These are phyloP conservation scores for Helogale parvula DNA, from an alignment of 2,113 vertebrate species.

Conservation along the genomic window DNA sequence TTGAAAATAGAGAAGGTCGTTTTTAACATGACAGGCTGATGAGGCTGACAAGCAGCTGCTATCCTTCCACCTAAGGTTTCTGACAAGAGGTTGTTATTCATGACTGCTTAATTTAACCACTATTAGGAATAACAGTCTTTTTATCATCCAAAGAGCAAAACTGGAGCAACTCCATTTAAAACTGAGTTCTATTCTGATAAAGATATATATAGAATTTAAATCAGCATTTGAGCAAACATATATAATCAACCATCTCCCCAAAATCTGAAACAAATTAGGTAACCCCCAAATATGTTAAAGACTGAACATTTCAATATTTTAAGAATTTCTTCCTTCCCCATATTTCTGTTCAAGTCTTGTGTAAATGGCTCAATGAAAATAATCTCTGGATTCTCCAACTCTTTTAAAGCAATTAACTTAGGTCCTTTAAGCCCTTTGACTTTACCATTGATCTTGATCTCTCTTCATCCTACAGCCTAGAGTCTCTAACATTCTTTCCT, in stretches of 20 bases:
- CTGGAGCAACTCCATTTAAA: not conserved
- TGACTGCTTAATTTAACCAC: not conserved
- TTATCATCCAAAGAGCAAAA: not conserved
- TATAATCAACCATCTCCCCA: not conserved
- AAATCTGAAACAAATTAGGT: constrained; percentile 35
- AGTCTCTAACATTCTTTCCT: not conserved
- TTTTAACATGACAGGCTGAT: not conserved
- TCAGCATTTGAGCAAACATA: not conserved
- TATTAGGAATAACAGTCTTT: not conserved
- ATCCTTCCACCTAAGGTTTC: not conserved
- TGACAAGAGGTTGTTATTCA: constrained; percentile 14
- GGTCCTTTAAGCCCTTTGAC: not conserved
- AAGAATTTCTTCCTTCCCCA: not conserved
- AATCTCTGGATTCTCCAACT: not conserved
- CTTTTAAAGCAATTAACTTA: not conserved
- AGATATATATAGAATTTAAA: constrained; percentile 15
- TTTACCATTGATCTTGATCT: not conserved
- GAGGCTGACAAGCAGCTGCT: not conserved
- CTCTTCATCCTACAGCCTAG: not conserved
- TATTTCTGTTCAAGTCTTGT: not conserved
- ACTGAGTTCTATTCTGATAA: not conserved
- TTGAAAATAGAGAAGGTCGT: not conserved
- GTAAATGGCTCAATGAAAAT: not conserved
- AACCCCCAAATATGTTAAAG: not conserved
- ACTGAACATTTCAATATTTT: not conserved